phyloP scores from a whole-genome alignment of 1,140 invertebrate genomes.

The Chrysomallon squamiferum region DNA sequence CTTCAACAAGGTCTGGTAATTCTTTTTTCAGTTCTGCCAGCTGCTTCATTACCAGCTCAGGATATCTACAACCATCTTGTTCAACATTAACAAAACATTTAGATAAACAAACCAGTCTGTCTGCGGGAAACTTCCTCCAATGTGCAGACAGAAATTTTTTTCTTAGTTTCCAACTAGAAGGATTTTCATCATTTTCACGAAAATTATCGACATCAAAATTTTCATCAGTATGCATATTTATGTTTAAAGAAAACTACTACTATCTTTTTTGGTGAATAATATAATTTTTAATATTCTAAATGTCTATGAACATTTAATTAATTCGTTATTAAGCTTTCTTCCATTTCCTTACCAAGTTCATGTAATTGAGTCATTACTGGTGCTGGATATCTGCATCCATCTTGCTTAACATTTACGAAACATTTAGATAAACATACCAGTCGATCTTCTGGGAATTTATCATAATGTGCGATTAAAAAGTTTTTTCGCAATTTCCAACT shows the following conservation, averaged over 20 bases:
- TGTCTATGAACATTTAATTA: no score
- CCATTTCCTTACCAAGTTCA: conserved; percentile 10
- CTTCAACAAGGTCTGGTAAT: conserved; percentile 14
- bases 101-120: conserved; percentile 80
- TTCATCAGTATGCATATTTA: not conserved
- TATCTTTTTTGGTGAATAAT: no score
- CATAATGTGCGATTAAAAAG: conserved; percentile 78
- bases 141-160: conserved; percentile 77
- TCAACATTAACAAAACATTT: conserved; percentile 85
- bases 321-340: no score
- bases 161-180: conserved; percentile 82
- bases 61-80: conserved; percentile 84
- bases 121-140: conserved; percentile 72
- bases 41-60: conserved; percentile 75
- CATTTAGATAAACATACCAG: conserved; percentile 82
- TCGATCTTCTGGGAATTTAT: conserved; percentile 73
- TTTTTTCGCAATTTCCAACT: conserved; percentile 80
- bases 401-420: conserved; percentile 82
- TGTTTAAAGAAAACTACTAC: no score
- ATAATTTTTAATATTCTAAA: no score
- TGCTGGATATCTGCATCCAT: conserved; percentile 82
- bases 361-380: conserved; percentile 72
- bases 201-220: conserved; percentile 34
- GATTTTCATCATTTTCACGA: conserved; percentile 69
- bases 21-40: conserved; percentile 13